These are phyloP conservation scores for Rhorus exstirpatorius DNA, from an alignment of 2,888 invertebrate species.

Conservation along the genomic window DNA sequence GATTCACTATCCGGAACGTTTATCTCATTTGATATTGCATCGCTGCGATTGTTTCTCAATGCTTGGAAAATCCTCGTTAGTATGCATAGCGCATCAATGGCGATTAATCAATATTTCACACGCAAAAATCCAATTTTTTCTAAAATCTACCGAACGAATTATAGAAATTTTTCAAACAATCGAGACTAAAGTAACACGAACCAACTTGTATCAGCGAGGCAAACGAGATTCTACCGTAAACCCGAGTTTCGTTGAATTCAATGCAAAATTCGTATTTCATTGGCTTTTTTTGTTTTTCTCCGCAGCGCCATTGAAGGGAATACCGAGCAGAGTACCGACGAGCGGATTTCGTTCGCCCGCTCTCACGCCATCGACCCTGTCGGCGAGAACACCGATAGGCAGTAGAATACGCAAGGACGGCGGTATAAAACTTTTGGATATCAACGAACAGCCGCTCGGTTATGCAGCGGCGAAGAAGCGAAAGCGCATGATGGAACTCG, in stretches of 20 bases:
- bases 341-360: constrained; percentile 89
- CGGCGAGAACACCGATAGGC: constrained; percentile 89
- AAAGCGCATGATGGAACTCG: constrained; percentile 91
- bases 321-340: constrained; percentile 93
- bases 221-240: too few species aligned
- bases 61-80: too few species aligned
- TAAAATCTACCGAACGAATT: too few species aligned
- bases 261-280: constrained; percentile 13
- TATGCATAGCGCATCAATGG: too few species aligned
- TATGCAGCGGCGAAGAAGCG: constrained; percentile 95
- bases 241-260: background rate
- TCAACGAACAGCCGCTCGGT: constrained; percentile 96
- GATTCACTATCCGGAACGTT: too few species aligned
- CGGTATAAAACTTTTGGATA: constrained; percentile 97
- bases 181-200: background rate
- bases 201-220: too few species aligned
- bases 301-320: constrained; percentile 95
- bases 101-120: too few species aligned
- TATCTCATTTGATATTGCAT: too few species aligned
- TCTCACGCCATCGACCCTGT: constrained; percentile 86
- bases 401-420: constrained; percentile 91
- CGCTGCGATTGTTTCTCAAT: too few species aligned
- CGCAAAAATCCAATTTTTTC: too few species aligned
- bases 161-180: too few species aligned
- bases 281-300: constrained; percentile 60